Conservation (phyloP, 2,797 vertebrate genomes). For the Epinephelus coioides region DNA sequence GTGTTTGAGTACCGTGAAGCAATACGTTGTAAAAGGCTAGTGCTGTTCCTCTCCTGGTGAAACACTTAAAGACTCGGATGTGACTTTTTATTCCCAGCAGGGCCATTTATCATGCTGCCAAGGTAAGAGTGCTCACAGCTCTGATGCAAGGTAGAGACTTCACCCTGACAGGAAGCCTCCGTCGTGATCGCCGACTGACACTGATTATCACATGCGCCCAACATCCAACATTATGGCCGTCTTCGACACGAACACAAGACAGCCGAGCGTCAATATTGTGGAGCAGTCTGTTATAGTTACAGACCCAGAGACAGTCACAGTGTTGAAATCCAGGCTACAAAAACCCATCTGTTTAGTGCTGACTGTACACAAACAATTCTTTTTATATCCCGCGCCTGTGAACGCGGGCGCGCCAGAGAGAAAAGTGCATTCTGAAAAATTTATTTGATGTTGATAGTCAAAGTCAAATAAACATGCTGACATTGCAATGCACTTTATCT, state of each 20-base stretch:
- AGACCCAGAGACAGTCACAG: constrained; percentile 57
- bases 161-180: constrained; percentile 46
- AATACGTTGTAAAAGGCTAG: neutral
- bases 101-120: constrained; percentile 68
- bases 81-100: constrained; percentile 64
- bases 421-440: constrained; percentile 56
- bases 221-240: constrained; percentile 10
- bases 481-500: constrained; percentile 52
- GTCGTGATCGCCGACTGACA: constrained; percentile 46
- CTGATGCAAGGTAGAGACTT: constrained; percentile 51
- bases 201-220: constrained; percentile 55
- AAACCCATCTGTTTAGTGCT: constrained; percentile 76
- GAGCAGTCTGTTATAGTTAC: constrained; percentile 61
- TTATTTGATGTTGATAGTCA: constrained; percentile 72
- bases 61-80: constrained; percentile 53
- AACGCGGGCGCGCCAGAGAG: neutral
- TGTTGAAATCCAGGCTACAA: constrained; percentile 69
- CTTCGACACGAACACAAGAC: constrained; percentile 8
- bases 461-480: constrained; percentile 73
- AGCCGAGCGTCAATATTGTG: constrained; percentile 47
- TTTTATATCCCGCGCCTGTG: constrained; percentile 58
- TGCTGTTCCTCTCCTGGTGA: constrained; percentile 22
- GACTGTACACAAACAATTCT: constrained; percentile 76
- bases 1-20: neutral
- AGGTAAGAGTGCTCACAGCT: constrained; percentile 35